phyloP scores from a whole-genome alignment of 2,797 vertebrate species.

The Amniataba percoides region DNA sequence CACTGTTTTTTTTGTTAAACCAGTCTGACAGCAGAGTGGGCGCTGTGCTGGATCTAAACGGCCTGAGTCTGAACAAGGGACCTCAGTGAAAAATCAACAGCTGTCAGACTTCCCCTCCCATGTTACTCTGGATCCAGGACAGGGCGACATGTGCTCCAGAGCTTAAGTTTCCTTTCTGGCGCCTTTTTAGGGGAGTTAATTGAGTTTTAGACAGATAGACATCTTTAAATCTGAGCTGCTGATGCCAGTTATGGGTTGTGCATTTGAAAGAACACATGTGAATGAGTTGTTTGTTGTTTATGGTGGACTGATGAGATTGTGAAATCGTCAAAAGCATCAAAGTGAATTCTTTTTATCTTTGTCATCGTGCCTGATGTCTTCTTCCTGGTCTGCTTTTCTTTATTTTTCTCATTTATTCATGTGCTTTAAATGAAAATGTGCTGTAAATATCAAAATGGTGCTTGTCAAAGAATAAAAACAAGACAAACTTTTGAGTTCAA shows the following conservation, averaged over 20 bases:
- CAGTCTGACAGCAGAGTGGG: slow-evolving; percentile 71
- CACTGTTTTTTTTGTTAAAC: slow-evolving; percentile 59
- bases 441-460: background rate
- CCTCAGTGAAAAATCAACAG: slow-evolving; percentile 72
- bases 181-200: background rate
- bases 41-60: slow-evolving; percentile 39
- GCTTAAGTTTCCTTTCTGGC: background rate
- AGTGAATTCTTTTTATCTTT: background rate
- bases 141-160: slow-evolving; percentile 53
- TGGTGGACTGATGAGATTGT: background rate
- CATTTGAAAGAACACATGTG: too few species aligned
- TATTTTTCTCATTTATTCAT: background rate
- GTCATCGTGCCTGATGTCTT: background rate
- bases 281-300: background rate
- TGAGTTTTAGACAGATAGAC: background rate
- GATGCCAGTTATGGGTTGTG: too few species aligned
- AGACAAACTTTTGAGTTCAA: background rate
- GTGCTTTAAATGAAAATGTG: background rate
- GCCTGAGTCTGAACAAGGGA: slow-evolving; percentile 67
- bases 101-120: slow-evolving; percentile 62
- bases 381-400: background rate
- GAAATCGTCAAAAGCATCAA: background rate
- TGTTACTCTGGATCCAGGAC: slow-evolving; percentile 26
- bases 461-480: background rate
- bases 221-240: background rate